Evolutionary conservation across 2,888 invertebrate species (phyloP).

Genomic region (Parascotia fuliginaria): DNA sequence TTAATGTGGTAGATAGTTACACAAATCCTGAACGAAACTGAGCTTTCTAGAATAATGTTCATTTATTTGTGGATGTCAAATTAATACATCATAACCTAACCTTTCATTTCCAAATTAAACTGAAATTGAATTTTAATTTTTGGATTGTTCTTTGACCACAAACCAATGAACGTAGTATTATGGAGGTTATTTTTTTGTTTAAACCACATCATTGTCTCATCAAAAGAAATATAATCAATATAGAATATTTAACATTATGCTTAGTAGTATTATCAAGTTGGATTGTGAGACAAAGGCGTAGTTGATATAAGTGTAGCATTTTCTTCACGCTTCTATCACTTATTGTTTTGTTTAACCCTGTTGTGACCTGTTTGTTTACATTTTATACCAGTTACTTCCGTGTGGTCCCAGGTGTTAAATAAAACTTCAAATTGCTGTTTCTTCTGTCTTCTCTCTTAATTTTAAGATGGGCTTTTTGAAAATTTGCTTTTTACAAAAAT

Average conservation of each 20-base stretch:
- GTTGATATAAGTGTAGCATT: slow-evolving; percentile 55
- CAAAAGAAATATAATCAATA: slow-evolving; percentile 13
- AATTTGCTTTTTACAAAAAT: slow-evolving; percentile 62
- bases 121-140: background rate
- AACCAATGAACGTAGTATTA: slow-evolving; percentile 74
- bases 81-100: slow-evolving; percentile 7
- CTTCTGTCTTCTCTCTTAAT: slow-evolving; percentile 66
- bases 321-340: slow-evolving; percentile 76
- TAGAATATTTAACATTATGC: background rate
- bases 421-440: slow-evolving; percentile 78
- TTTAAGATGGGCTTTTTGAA: slow-evolving; percentile 64
- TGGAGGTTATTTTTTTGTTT: slow-evolving; percentile 63
- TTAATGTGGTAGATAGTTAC: slow-evolving; percentile 69
- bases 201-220: slow-evolving; percentile 64
- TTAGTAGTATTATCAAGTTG: slow-evolving; percentile 11
- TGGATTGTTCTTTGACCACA: slow-evolving; percentile 51
- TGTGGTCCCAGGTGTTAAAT: slow-evolving; percentile 81
- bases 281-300: slow-evolving; percentile 61
- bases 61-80: slow-evolving; percentile 68
- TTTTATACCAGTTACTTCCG: slow-evolving; percentile 42
- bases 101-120: background rate
- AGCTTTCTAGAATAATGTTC: slow-evolving; percentile 75
- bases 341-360: slow-evolving; percentile 81
- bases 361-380: slow-evolving; percentile 60
- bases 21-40: slow-evolving; percentile 81